These are phyloP conservation scores for Cuniculus paca DNA, from an alignment of 2,797 vertebrate genomes.

Conservation along the genomic window DNA sequence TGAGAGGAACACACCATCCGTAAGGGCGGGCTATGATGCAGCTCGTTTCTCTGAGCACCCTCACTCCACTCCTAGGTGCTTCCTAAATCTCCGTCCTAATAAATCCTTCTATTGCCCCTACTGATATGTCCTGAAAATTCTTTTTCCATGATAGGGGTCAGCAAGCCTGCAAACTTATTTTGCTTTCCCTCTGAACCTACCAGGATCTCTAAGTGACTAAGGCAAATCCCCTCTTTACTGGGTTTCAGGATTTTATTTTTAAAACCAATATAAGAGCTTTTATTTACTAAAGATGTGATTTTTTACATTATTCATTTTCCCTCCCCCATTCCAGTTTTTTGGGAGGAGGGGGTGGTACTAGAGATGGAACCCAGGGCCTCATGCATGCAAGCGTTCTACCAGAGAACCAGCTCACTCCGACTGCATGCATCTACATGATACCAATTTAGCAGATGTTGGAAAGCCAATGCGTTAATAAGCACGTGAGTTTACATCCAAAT, in stretches of 20 bases:
- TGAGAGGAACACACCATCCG: neutral
- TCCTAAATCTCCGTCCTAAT: neutral
- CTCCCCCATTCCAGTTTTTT: neutral
- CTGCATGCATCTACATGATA: constrained; percentile 50
- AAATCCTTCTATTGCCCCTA: neutral
- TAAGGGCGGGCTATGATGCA: neutral
- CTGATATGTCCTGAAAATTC: neutral
- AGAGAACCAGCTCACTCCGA: neutral
- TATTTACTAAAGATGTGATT: constrained; percentile 36
- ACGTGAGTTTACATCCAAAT: constrained; percentile 59
- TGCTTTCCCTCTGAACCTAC: neutral
- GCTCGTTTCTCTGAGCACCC: neutral
- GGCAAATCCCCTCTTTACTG: neutral
- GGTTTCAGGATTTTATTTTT: constrained; percentile 38
- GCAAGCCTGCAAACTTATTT: neutral
- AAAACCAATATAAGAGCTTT: constrained; percentile 33
- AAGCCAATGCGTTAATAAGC: constrained; percentile 52
- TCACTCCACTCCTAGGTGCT: neutral
- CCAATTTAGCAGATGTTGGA: constrained; percentile 29
- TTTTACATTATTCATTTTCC: constrained; percentile 44
- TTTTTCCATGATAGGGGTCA: neutral
- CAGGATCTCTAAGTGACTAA: neutral
- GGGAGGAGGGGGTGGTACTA: neutral
- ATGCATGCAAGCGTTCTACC: neutral
- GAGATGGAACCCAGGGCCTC: neutral